Evolutionary conservation across 2,797 vertebrate genomes (phyloP).

Genomic region (Huso huso): DNA sequence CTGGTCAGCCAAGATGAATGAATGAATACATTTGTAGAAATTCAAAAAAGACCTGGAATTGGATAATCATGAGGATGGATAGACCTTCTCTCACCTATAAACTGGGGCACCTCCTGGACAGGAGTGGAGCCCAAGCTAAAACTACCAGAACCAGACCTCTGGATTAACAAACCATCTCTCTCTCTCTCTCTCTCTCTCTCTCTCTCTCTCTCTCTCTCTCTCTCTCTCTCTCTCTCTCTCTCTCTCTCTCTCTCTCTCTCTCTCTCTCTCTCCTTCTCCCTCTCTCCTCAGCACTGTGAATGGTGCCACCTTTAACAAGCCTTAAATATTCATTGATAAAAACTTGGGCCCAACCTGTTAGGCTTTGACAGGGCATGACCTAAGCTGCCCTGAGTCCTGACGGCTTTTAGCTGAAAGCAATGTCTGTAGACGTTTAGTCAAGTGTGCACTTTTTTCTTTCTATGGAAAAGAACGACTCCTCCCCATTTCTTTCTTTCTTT

Average conservation of each 20-base stretch:
- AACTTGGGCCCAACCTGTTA: conserved; percentile 47
- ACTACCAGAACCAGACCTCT: background rate
- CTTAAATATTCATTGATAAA: conserved; percentile 5
- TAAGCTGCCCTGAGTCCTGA: conserved; percentile 47
- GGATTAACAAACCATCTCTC: conserved; percentile 7
- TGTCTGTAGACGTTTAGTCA: conserved; percentile 53
- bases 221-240: too few species aligned
- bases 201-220: too few species aligned
- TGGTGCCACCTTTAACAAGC: rapidly evolving
- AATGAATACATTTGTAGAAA: background rate
- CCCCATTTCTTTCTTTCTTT: conserved; percentile 38
- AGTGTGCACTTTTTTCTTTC: conserved; percentile 66
- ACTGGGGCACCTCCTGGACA: too few species aligned
- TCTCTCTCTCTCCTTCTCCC: too few species aligned
- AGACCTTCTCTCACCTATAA: too few species aligned
- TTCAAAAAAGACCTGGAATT: background rate
- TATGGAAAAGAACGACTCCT: conserved; percentile 50
- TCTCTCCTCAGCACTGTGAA: too few species aligned
- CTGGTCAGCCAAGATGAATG: background rate
- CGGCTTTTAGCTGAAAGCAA: conserved; percentile 57
- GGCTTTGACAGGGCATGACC: conserved; percentile 67
- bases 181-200: background rate
- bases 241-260: too few species aligned
- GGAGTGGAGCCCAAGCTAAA: too few species aligned
- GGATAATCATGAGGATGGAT: background rate